These are phyloP conservation scores for Sinohyriopsis cumingii DNA, from an alignment of 2,888 invertebrate genomes.

Conservation along the genomic window DNA sequence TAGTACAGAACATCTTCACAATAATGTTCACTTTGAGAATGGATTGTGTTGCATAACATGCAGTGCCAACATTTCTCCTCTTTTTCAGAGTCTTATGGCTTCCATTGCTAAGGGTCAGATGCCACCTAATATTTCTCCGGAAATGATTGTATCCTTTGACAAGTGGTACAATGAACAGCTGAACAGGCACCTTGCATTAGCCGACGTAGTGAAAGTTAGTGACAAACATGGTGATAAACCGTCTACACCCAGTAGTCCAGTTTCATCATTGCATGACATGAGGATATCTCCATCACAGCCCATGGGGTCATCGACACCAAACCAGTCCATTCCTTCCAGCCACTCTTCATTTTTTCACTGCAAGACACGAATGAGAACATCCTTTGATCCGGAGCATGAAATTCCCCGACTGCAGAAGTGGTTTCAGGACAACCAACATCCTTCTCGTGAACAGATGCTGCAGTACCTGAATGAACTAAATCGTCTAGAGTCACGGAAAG, in stretches of 20 bases:
- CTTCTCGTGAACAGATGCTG: constrained; percentile 95
- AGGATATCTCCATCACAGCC: constrained; percentile 18
- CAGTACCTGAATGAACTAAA: constrained; percentile 96
- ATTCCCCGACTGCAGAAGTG: constrained; percentile 95
- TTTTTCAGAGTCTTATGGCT: constrained; percentile 75
- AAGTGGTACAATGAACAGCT: constrained; percentile 83
- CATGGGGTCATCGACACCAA: constrained; percentile 31
- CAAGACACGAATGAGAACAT: constrained; percentile 88
- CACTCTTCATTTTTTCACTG: constrained; percentile 36
- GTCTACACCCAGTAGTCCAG: not conserved
- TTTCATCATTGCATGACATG: constrained; percentile 6
- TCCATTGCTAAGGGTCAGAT: constrained; percentile 87
- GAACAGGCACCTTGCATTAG: constrained; percentile 6
- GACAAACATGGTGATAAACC: not conserved
- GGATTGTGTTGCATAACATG: not conserved
- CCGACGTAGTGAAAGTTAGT: not conserved
- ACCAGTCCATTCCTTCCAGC: constrained; percentile 21
- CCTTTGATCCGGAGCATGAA: constrained; percentile 97
- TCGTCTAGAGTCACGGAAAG: constrained; percentile 85
- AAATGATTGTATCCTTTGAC: constrained; percentile 89
- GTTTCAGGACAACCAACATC: constrained; percentile 98
- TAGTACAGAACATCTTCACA: too few species aligned
- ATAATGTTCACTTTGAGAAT: too few species aligned
- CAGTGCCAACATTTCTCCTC: constrained; percentile 7
- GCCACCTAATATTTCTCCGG: constrained; percentile 80